Evolutionary conservation across 2,888 invertebrate species (phyloP), one percentile per base, ranked within the genome.

Genomic region (Phrixothrix hirtus): DNA sequence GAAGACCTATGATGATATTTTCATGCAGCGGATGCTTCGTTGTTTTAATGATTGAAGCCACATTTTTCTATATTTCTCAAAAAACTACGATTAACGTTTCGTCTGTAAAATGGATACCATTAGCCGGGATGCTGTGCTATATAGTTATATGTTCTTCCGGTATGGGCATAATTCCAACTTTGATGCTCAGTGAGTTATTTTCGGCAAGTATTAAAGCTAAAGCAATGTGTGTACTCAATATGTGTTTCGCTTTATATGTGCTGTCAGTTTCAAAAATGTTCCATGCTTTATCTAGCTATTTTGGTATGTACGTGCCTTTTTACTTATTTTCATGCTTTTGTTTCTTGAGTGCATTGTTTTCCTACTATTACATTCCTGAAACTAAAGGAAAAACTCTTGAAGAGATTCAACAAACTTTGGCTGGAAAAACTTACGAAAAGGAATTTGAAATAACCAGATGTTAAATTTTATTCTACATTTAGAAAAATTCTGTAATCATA

Each of bases 221-320:
- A 49, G 69, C 68, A 1, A 48, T 68, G 13, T 63, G 63, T 37
- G 37, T 67, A 9, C 55, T 61, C 31, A 64, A 64, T 41, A 50
- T 68, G 3, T 45, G 57, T 16, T 68, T 65, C 53, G 62, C 64
- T 9, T 47, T 62, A 7, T 50, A 47, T 5, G 60, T 68, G 29
- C 58, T 64, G 30, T 10, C 57, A 2, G 62, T 60, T 5, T 64
- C 69, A 7, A 70, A 70, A 46, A 51, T 68, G 29, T 72, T 69
- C 55, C 68, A 68, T 44, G 43, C 57, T 10, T 60, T 70, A 21
- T 60, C 63, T 9, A 61, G 60, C 42, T 50, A 58, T 32, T 62
- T 64, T 45, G 70, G 70, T 7, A 48, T 69, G 47, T 65, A 65
- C 11, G 61, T 66, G 1, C 66, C 70, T 2, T 73, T 69, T 47